A percentile compares a stretch with the other conserved stretches of the same genome.
phyloP scores from a whole-genome alignment of 2,797 vertebrate species.

The Leptatherina wallacei region DNA sequence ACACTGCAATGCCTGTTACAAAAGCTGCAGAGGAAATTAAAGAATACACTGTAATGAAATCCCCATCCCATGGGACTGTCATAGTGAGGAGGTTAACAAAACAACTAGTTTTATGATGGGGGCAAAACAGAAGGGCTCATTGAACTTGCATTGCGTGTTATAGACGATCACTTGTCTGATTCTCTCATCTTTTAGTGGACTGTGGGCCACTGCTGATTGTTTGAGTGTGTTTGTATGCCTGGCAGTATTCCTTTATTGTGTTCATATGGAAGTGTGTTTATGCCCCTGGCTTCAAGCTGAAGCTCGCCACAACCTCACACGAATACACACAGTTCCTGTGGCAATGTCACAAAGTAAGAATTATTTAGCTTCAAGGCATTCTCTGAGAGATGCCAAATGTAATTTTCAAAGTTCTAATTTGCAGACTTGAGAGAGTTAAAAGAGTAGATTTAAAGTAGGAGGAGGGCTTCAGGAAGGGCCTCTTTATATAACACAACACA shows the following conservation, averaged over 20 bases:
- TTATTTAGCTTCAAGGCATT: constrained; percentile 20
- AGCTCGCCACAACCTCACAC: constrained; percentile 52
- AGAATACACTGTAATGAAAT: constrained; percentile 24
- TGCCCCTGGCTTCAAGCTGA: constrained; percentile 38
- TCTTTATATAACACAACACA: constrained; percentile 52
- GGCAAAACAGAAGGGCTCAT: background rate
- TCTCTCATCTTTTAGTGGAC: background rate
- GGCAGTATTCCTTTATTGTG: constrained; percentile 14
- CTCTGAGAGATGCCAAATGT: constrained; percentile 19
- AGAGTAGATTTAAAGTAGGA: background rate
- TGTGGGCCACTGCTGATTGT: background rate
- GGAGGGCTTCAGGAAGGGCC: constrained; percentile 19
- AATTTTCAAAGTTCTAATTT: constrained; percentile 40
- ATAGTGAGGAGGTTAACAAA: constrained; percentile 29
- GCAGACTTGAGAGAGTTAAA: constrained; percentile 20
- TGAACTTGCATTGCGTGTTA: background rate
- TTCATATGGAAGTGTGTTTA: constrained; percentile 45
- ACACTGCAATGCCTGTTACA: constrained; percentile 29
- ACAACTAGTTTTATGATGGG: constrained; percentile 23
- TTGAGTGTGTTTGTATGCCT: constrained; percentile 22
- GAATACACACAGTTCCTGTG: constrained; percentile 22
- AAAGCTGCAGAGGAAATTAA: constrained; percentile 56
- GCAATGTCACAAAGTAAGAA: constrained; percentile 28
- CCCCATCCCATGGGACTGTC: background rate
- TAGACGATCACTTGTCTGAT: constrained; percentile 4